Evolutionary conservation across 2,113 vertebrate genomes (phyloP).

Genomic region (Chlorodrepanis virens): DNA sequence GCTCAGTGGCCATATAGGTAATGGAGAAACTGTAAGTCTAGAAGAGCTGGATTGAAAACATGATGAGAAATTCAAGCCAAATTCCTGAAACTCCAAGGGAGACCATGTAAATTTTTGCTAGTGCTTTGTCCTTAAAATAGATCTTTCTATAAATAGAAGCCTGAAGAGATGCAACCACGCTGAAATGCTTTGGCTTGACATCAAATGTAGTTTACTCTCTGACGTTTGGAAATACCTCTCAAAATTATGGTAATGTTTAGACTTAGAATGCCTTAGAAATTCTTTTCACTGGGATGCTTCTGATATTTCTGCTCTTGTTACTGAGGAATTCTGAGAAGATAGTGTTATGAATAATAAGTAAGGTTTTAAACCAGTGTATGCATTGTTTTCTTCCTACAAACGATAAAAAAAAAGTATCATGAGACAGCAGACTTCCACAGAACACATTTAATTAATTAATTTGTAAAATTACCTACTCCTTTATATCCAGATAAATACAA

Average conservation of each 20-base stretch:
- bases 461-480: conserved; percentile 8
- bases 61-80: not conserved
- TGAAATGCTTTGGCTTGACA: not conserved
- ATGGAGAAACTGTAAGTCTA: not conserved
- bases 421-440: not conserved
- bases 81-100: not conserved
- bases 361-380: not conserved
- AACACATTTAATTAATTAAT: conserved; percentile 30
- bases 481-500: not conserved
- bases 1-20: not conserved
- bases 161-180: not conserved
- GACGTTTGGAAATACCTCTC: not conserved
- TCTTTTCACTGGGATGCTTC: not conserved
- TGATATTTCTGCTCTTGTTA: not conserved
- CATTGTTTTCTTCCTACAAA: conserved; percentile 8
- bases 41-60: not conserved
- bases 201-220: conserved; percentile 29
- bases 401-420: not conserved
- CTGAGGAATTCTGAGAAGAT: not conserved
- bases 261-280: not conserved
- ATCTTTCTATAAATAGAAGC: not conserved
- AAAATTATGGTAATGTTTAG: not conserved
- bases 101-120: not conserved
- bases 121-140: not conserved
- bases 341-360: not conserved